Evolutionary conservation across 1,140 invertebrate genomes (phyloP).

Genomic region (Rhopalosiphum padi): DNA sequence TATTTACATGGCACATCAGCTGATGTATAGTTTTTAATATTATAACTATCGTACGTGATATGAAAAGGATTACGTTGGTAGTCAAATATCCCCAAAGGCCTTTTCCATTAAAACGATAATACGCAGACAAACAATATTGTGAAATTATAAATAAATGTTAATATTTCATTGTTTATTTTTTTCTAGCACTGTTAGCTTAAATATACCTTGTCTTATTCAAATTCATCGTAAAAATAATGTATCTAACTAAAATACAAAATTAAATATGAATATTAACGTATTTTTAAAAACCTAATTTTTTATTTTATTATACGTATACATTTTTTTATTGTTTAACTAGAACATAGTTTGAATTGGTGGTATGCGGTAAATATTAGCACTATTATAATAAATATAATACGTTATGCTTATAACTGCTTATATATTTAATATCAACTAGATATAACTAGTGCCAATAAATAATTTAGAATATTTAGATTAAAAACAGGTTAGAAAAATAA

Average conservation of each 20-base stretch:
- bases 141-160: background rate
- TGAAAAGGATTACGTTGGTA: background rate
- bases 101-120: background rate
- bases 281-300: background rate
- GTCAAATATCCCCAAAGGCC: background rate
- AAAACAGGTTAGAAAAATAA: background rate
- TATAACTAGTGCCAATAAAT: background rate
- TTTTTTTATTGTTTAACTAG: too few relatives aligned
- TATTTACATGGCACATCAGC: background rate
- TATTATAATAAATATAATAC: too few relatives aligned
- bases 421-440: too few relatives aligned
- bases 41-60: background rate
- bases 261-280: background rate
- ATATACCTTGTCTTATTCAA: background rate
- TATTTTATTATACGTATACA: too few relatives aligned
- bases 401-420: too few relatives aligned
- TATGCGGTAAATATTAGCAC: too few relatives aligned
- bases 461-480: background rate
- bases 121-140: background rate
- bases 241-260: background rate
- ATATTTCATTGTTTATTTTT: background rate
- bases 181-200: background rate
- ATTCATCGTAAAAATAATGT: background rate
- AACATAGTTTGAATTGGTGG: too few relatives aligned
- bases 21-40: background rate